These are phyloP conservation scores for Cuculus canorus DNA, from an alignment of 2,797 vertebrate species.

Conservation along the genomic window DNA sequence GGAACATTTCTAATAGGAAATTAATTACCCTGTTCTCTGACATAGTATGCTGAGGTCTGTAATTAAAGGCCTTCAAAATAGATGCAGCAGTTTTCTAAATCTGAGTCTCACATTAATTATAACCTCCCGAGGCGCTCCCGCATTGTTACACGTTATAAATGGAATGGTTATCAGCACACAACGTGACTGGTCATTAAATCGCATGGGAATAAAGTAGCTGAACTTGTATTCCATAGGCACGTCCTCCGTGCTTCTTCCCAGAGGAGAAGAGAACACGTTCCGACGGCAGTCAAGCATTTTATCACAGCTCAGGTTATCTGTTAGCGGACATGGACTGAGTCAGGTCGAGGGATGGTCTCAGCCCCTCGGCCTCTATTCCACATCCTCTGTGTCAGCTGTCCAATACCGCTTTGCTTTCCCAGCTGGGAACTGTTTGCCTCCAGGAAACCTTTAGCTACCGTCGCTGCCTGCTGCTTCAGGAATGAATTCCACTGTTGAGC, in stretches of 20 bases:
- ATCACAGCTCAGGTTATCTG: not conserved
- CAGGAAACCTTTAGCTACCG: not conserved
- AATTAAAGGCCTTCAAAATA: not conserved
- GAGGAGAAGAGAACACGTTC: not conserved
- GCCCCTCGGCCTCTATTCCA: not conserved
- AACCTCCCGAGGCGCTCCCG: not conserved
- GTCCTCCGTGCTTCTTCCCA: not conserved
- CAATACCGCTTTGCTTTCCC: not conserved
- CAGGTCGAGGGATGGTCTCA: not conserved
- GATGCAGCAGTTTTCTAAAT: not conserved
- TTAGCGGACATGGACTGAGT: not conserved
- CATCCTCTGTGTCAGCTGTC: accelerated
- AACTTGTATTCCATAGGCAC: not conserved
- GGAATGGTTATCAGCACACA: not conserved
- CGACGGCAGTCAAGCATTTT: not conserved
- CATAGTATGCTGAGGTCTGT: not conserved
- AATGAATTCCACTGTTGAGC: not conserved
- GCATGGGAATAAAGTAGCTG: not conserved
- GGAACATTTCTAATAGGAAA: not conserved
- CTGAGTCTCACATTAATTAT: not conserved
- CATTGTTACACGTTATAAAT: not conserved
- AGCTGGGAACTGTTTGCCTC: not conserved
- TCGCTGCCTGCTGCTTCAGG: not conserved
- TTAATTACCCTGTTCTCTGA: not conserved
- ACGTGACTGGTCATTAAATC: not conserved